Conservation (phyloP, 2,888 invertebrate genomes). For the Dyspetes luteomarginatus region DNA sequence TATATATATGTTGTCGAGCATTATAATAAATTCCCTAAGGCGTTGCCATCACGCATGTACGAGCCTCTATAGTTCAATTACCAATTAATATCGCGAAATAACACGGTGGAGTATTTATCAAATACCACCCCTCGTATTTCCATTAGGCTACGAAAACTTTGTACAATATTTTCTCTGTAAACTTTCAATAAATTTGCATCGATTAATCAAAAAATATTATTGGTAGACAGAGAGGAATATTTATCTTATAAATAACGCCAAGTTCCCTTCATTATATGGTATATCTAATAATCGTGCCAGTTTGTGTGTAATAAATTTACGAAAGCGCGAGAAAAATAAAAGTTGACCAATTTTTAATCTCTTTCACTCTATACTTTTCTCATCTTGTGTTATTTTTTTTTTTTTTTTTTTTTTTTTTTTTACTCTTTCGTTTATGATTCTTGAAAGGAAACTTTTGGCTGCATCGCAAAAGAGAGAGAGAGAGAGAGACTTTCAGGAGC, state of each 20-base stretch:
- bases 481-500: constrained; percentile 6
- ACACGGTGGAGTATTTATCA: constrained; percentile 61
- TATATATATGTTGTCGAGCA: neutral
- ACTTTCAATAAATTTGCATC: too few relatives aligned
- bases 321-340: neutral
- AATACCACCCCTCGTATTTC: constrained; percentile 47
- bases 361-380: neutral
- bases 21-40: constrained; percentile 57
- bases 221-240: too few relatives aligned
- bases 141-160: neutral
- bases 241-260: too few relatives aligned
- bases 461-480: neutral
- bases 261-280: too few relatives aligned
- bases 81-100: constrained; percentile 69
- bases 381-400: neutral
- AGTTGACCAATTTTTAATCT: neutral
- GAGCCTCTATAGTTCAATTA: constrained; percentile 65
- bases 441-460: constrained; percentile 37
- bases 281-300: neutral
- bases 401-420: neutral
- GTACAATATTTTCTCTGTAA: too few relatives aligned
- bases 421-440: constrained; percentile 20
- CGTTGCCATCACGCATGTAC: constrained; percentile 49
- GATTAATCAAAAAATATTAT: neutral
- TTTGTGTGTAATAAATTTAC: neutral